These are phyloP conservation scores for Diabrotica virgifera DNA, from an alignment of 1,140 invertebrate genomes.

Conservation along the genomic window DNA sequence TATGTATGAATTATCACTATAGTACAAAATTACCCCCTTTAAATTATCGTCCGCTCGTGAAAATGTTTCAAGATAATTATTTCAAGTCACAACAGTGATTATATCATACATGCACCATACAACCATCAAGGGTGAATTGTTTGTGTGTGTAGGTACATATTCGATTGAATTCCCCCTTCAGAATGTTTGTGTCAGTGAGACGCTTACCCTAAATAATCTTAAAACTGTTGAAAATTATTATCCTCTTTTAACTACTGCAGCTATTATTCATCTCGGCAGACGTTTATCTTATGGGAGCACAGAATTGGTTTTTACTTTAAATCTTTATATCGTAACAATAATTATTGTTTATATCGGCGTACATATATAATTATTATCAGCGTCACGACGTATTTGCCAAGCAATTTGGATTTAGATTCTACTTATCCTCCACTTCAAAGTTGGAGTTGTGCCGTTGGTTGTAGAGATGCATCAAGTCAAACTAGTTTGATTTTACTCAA, in stretches of 20 bases:
- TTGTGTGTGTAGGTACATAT: constrained; percentile 5
- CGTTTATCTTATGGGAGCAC: no score
- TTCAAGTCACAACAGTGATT: constrained; percentile 12
- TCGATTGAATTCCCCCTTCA: constrained; percentile 12
- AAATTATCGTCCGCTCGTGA: background rate
- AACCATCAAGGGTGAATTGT: constrained; percentile 7
- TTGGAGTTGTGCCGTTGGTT: no score
- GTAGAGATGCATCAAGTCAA: no score
- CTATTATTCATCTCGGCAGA: background rate
- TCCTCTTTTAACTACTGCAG: constrained; percentile 8
- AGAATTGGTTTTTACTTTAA: no score
- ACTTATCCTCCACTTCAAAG: no score
- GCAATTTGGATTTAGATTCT: no score
- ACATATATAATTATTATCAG: no score
- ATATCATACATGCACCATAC: background rate
- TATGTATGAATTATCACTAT: no score
- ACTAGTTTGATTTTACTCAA: no score
- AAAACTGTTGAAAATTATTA: constrained; percentile 15
- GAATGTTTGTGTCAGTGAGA: background rate
- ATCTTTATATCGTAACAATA: no score
- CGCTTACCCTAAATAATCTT: constrained; percentile 14
- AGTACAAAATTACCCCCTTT: background rate
- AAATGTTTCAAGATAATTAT: constrained; percentile 7
- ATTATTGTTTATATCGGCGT: no score
- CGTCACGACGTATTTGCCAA: no score